Conservation (phyloP, 1,140 invertebrate genomes). For the Hylaeus anthracinus region DNA sequence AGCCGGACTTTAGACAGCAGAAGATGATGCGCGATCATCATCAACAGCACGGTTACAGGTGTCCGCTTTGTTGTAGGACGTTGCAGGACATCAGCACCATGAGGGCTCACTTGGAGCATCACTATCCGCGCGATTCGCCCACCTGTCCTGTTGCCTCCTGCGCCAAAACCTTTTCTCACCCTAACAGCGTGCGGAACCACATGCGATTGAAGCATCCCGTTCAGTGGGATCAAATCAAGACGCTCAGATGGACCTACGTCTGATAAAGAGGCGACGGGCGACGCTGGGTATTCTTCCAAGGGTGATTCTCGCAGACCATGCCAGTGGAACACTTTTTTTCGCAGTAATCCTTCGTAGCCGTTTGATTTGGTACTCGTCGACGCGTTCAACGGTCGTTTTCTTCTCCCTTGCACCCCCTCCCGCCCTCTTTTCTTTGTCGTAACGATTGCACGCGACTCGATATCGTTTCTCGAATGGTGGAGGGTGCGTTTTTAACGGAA, state of each 20-base stretch:
- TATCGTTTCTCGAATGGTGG: conserved; percentile 11
- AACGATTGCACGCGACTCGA: conserved; percentile 26
- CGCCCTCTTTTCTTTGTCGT: neutral
- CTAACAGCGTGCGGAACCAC: conserved; percentile 91
- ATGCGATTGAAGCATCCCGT: conserved; percentile 90
- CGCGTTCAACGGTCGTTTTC: neutral
- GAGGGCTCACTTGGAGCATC: conserved; percentile 88
- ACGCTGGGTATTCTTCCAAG: neutral
- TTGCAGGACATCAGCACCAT: conserved; percentile 84
- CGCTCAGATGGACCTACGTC: conserved; percentile 86
- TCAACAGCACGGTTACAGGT: conserved; percentile 78
- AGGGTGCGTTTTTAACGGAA: conserved; percentile 33
- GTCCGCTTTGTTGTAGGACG: conserved; percentile 86
- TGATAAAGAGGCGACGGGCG: conserved; percentile 64
- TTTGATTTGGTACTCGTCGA: neutral
- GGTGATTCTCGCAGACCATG: neutral
- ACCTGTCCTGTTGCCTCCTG: conserved; percentile 88
- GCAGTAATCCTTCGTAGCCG: neutral
- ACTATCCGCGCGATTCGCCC: conserved; percentile 91
- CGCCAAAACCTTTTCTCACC: conserved; percentile 88
- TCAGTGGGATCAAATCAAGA: conserved; percentile 91
- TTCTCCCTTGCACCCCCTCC: neutral
- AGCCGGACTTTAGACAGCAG: conserved; percentile 72
- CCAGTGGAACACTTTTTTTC: neutral
- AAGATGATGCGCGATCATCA: conserved; percentile 72